Conservation (phyloP, 2,888 invertebrate species). For the Eumacrocentrus americanus region DNA sequence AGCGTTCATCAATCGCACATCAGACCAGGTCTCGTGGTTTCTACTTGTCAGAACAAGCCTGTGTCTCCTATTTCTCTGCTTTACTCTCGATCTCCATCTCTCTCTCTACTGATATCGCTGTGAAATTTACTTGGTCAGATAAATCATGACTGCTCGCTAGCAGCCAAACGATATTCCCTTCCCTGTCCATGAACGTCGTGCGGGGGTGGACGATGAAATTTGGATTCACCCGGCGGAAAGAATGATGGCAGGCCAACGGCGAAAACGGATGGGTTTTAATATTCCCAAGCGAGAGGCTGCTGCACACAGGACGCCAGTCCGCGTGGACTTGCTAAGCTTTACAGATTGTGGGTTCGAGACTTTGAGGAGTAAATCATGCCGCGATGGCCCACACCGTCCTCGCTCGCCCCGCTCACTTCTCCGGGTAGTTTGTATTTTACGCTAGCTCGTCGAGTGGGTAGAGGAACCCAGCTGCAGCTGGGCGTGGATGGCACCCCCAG, state of each 20-base stretch:
- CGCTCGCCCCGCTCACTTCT: slow-evolving; percentile 33
- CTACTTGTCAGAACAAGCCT: background rate
- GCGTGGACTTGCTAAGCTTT: slow-evolving; percentile 55
- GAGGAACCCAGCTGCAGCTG: slow-evolving; percentile 52
- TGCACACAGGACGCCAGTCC: slow-evolving; percentile 27
- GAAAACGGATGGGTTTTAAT: slow-evolving; percentile 56
- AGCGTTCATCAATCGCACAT: background rate
- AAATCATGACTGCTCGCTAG: slow-evolving; percentile 1
- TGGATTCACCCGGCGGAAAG: slow-evolving; percentile 23
- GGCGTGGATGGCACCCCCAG: slow-evolving; percentile 47
- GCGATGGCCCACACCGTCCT: slow-evolving; percentile 26
- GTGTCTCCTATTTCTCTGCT: background rate
- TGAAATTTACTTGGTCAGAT: background rate
- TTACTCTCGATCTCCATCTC: background rate
- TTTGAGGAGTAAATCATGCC: slow-evolving; percentile 56
- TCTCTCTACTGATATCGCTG: background rate
- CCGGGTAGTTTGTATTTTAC: slow-evolving; percentile 45
- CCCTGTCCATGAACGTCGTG: background rate
- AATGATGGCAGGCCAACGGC: slow-evolving; percentile 33
- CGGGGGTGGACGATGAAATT: slow-evolving; percentile 17
- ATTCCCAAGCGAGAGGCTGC: slow-evolving; percentile 42
- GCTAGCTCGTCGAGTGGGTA: slow-evolving; percentile 34
- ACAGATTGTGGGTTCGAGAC: slow-evolving; percentile 57
- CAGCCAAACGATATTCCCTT: background rate
- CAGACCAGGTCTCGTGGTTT: background rate